Evolutionary conservation across 2,888 invertebrate genomes (phyloP).

Genomic region (Lumbricus terrestris): DNA sequence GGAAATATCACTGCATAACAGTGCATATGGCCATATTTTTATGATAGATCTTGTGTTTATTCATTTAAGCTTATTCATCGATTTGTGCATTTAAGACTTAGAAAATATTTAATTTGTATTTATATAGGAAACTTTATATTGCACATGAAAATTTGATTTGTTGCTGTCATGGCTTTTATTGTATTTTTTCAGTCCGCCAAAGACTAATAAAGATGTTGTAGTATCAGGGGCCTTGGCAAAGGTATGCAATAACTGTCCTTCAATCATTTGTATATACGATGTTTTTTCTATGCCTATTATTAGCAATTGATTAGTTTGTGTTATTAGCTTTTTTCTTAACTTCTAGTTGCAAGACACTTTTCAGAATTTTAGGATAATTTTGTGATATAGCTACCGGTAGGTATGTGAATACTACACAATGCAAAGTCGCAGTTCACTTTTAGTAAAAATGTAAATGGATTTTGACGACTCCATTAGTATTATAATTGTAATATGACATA

Average conservation of each 20-base stretch:
- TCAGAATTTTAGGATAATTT: background rate
- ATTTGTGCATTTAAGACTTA: background rate
- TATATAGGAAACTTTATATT: background rate
- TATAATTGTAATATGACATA: too few relatives aligned
- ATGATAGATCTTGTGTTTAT: background rate
- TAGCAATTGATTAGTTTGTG: too few relatives aligned
- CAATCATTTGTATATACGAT: too few relatives aligned
- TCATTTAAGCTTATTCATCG: background rate
- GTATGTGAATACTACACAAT: background rate
- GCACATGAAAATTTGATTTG: background rate
- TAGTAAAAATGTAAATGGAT: background rate
- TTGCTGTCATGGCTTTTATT: background rate
- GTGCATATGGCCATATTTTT: background rate
- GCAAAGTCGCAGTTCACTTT: background rate
- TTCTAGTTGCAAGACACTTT: background rate
- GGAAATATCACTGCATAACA: too few relatives aligned
- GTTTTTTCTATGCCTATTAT: too few relatives aligned
- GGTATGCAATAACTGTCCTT: background rate
- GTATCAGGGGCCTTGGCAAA: conserved; percentile 18
- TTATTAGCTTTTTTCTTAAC: too few relatives aligned
- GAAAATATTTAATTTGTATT: background rate
- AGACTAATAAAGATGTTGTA: conserved; percentile 13
- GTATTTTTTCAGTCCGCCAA: conserved; percentile 19
- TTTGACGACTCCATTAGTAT: too few relatives aligned
- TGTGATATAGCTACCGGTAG: background rate